These are phyloP conservation scores for Monomorium pharaonis DNA, from an alignment of 1,140 invertebrate genomes.

Conservation along the genomic window DNA sequence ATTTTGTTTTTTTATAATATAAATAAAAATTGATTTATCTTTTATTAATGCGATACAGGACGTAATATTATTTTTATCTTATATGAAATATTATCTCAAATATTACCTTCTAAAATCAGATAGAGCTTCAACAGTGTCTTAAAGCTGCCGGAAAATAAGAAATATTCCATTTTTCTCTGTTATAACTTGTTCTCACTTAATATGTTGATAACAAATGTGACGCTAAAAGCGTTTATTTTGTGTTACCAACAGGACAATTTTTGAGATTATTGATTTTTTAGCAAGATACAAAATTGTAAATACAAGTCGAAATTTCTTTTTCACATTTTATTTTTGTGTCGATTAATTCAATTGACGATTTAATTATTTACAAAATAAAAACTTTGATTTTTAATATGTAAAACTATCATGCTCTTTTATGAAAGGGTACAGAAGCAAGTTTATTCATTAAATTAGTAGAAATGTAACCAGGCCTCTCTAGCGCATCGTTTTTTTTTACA, in stretches of 20 bases:
- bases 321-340: constrained; percentile 15
- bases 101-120: constrained; percentile 25
- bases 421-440: constrained; percentile 23
- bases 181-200: background rate
- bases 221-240: background rate
- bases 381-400: background rate
- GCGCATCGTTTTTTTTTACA: background rate
- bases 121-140: constrained; percentile 10
- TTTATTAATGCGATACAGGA: constrained; percentile 21
- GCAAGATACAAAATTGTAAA: background rate
- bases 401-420: background rate
- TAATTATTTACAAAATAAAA: background rate
- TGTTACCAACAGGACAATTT: background rate
- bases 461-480: constrained; percentile 45
- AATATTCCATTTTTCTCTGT: constrained; percentile 57
- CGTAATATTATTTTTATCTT: constrained; percentile 13
- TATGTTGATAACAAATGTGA: background rate
- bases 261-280: constrained; percentile 11
- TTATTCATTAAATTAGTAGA: constrained; percentile 33
- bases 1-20: constrained; percentile 25
- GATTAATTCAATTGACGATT: background rate
- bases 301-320: background rate
- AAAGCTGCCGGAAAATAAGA: constrained; percentile 64
- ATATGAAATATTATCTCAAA: constrained; percentile 67
- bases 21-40: constrained; percentile 20